Conservation (phyloP, 2,113 vertebrate species). For the Arothron firmamentum region DNA sequence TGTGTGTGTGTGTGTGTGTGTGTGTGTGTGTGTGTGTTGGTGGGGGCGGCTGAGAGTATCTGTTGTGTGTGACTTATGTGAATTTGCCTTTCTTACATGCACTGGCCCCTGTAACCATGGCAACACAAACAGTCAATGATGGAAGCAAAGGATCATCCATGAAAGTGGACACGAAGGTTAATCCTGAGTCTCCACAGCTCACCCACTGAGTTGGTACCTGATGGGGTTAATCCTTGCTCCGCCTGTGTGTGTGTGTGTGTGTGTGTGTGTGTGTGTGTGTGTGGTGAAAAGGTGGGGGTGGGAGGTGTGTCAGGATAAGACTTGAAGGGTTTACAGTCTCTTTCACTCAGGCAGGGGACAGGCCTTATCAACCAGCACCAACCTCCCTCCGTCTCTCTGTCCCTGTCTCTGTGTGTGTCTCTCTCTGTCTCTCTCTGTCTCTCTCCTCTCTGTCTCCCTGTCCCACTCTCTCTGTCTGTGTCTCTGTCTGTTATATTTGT, state of each 20-base stretch:
- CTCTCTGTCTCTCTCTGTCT: too few relatives aligned
- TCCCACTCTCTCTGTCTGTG: too few relatives aligned
- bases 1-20: too few relatives aligned
- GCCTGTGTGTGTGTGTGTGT: conserved; percentile 21
- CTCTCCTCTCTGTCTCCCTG: too few relatives aligned
- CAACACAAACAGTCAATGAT: conserved; percentile 65
- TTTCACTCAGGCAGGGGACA: conserved; percentile 61
- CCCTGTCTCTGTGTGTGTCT: too few relatives aligned
- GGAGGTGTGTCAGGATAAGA: conserved; percentile 67
- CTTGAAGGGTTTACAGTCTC: conserved; percentile 67
- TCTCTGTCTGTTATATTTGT: too few relatives aligned
- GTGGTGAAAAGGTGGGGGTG: conserved; percentile 46
- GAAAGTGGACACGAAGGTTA: conserved; percentile 69
- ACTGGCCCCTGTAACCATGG: conserved; percentile 68
- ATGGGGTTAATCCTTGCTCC: conserved; percentile 62
- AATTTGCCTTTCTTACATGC: conserved; percentile 70
- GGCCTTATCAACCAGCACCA: conserved; percentile 67
- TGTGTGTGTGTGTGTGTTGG: neutral
- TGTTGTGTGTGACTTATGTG: conserved; percentile 66
- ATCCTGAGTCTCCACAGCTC: conserved; percentile 58
- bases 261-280: conserved; percentile 19
- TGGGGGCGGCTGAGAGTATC: conserved; percentile 45
- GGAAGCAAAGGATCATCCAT: conserved; percentile 63
- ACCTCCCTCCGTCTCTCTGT: neutral
- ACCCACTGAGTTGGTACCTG: conserved; percentile 70